Percentiles rank a stretch among this genome's conserved stretches.
These are phyloP conservation scores for Drosophila fungiperda DNA, from an alignment of 2,888 invertebrate species.

Conservation along the genomic window DNA sequence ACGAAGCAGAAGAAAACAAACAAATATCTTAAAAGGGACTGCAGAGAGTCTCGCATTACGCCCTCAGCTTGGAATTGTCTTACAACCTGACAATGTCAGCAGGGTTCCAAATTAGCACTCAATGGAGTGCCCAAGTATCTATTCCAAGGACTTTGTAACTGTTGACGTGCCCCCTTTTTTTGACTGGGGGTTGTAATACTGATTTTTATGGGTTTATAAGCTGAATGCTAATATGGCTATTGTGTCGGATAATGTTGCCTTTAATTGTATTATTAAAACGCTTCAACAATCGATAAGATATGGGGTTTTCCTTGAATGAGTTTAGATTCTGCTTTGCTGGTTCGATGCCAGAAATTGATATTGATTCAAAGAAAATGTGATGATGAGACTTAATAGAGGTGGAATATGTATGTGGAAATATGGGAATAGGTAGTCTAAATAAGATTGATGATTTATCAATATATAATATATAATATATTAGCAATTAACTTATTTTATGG, in stretches of 20 bases:
- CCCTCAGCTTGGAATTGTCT: slow-evolving; percentile 70
- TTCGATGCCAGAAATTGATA: neutral
- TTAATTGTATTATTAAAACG: slow-evolving; percentile 35
- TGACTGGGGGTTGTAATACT: slow-evolving; percentile 9
- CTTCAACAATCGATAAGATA: slow-evolving; percentile 5
- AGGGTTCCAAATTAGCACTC: slow-evolving; percentile 45
- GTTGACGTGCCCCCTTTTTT: slow-evolving; percentile 36
- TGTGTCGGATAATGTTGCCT: slow-evolving; percentile 47
- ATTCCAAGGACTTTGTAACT: slow-evolving; percentile 55
- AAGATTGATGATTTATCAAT: too few species aligned
- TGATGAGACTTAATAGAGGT: neutral
- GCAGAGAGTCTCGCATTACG: slow-evolving; percentile 60
- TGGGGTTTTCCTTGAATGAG: neutral
- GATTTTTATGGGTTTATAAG: slow-evolving; percentile 1
- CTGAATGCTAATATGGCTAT: slow-evolving; percentile 22
- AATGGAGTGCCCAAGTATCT: slow-evolving; percentile 43
- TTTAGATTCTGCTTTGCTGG: neutral
- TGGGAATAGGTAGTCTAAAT: neutral
- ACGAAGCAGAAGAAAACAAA: slow-evolving; percentile 16
- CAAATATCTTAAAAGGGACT: slow-evolving; percentile 35
- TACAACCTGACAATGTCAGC: slow-evolving; percentile 54
- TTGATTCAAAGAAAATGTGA: neutral
- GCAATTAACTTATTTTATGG: neutral
- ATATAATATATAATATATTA: too few species aligned
- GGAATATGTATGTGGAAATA: neutral